A percentile compares a stretch with the other conserved stretches of the same genome.
Evolutionary conservation across 2,888 invertebrate genomes (phyloP).

Genomic region (Cactoblastis cactorum): DNA sequence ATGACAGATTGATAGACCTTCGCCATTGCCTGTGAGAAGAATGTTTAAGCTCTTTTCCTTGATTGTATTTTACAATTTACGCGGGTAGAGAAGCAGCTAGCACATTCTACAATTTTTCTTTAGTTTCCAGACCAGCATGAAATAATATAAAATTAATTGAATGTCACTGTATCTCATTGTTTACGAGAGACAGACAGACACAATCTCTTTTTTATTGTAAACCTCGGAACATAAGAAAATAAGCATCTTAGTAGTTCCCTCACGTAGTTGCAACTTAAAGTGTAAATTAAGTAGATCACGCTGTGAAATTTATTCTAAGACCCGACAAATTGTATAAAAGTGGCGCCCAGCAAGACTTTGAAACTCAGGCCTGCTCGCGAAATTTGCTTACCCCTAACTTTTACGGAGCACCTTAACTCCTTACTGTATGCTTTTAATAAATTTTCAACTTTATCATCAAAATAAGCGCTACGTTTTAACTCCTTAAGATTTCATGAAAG

Average conservation of each 20-base stretch:
- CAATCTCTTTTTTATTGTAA: no score
- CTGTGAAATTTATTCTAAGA: neutral
- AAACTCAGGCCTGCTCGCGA: slow-evolving; percentile 8
- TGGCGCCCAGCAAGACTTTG: slow-evolving; percentile 1
- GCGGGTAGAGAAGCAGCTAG: no score
- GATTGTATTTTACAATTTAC: no score
- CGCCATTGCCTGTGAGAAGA: no score
- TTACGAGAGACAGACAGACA: no score
- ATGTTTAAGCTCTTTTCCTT: no score
- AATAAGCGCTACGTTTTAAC: neutral
- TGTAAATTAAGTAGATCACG: slow-evolving; percentile 1
- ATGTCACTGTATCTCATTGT: no score
- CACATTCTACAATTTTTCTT: no score
- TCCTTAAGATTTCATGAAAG: neutral
- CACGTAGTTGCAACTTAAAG: neutral
- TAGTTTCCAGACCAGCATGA: no score
- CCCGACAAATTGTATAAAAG: slow-evolving; percentile 13
- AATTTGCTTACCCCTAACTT: slow-evolving; percentile 13
- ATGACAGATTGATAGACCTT: no score
- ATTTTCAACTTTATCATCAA: slow-evolving; percentile 8
- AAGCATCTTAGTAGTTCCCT: neutral
- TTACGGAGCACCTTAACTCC: slow-evolving; percentile 11
- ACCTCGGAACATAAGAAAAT: neutral
- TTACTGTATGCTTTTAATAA: slow-evolving; percentile 12
- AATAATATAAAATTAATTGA: no score